These are phyloP conservation scores for Falco berigora DNA, from an alignment of 2,797 vertebrate species.

Conservation along the genomic window DNA sequence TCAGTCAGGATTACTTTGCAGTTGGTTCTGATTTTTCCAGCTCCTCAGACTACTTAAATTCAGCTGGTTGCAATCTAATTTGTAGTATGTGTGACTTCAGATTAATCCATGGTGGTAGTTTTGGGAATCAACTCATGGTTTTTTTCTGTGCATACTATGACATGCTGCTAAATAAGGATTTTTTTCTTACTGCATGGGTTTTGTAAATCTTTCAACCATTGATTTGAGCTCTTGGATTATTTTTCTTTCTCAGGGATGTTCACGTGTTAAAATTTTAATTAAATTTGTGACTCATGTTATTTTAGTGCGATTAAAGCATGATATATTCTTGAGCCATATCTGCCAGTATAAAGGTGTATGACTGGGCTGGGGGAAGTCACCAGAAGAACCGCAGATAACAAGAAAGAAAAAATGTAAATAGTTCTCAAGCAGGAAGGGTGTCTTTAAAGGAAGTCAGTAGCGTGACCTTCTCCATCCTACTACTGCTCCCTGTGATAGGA, in stretches of 20 bases:
- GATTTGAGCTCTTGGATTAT: neutral
- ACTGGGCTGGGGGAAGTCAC: neutral
- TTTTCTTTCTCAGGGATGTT: neutral
- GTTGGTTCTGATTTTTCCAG: neutral
- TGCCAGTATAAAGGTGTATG: neutral
- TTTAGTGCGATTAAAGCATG: neutral
- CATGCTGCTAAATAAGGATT: neutral
- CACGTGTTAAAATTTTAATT: neutral
- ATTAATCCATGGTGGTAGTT: neutral
- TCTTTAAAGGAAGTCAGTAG: neutral
- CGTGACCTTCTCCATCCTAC: neutral
- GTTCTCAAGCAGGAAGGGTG: neutral
- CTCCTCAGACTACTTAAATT: neutral
- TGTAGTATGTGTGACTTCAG: neutral
- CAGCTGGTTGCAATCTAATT: neutral
- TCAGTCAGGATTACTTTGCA: neutral
- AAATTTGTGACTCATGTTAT: neutral
- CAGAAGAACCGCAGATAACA: neutral
- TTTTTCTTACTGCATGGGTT: neutral
- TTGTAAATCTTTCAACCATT: neutral
- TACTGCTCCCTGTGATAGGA: neutral
- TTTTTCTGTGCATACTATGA: accelerated
- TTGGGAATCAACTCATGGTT: neutral
- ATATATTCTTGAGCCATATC: neutral
- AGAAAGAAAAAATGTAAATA: neutral